Conservation (phyloP, 2,113 vertebrate species). For the Myotis brandtii region DNA sequence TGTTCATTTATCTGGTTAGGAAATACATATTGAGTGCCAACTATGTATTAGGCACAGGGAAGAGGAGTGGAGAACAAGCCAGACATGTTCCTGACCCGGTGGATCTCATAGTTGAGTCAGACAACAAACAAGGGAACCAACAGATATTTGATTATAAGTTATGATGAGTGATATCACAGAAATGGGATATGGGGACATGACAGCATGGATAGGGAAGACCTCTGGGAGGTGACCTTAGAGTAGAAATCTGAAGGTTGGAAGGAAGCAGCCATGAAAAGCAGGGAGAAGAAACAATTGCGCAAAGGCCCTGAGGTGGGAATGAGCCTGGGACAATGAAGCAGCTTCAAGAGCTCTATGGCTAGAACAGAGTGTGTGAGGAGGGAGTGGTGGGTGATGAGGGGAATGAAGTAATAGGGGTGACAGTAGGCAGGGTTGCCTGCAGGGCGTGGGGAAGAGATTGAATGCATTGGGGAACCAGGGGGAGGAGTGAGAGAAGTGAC, state of each 20-base stretch:
- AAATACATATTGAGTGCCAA: not conserved
- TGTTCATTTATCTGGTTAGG: not conserved
- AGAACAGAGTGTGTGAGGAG: not conserved
- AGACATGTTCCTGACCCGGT: not conserved
- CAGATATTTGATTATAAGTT: slow-evolving; percentile 15
- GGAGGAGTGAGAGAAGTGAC: not conserved
- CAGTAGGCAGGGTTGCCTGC: not conserved
- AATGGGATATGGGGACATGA: not conserved
- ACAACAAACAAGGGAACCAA: not conserved
- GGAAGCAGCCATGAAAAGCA: not conserved
- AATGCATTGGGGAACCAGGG: not conserved
- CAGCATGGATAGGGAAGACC: not conserved
- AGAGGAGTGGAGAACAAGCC: not conserved
- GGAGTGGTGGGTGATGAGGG: not conserved
- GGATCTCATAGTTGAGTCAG: not conserved
- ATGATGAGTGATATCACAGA: not conserved
- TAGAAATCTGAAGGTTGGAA: not conserved
- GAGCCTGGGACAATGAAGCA: not conserved
- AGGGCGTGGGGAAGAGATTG: not conserved
- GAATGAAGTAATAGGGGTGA: not conserved
- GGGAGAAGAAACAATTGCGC: not conserved
- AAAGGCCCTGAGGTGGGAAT: not conserved
- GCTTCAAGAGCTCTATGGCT: not conserved
- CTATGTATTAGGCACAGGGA: not conserved
- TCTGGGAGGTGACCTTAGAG: not conserved